Evolutionary conservation across 2,113 vertebrate genomes (phyloP), one percentile per base, ranked within the genome.

Genomic region (Formicarius rufipectus): DNA sequence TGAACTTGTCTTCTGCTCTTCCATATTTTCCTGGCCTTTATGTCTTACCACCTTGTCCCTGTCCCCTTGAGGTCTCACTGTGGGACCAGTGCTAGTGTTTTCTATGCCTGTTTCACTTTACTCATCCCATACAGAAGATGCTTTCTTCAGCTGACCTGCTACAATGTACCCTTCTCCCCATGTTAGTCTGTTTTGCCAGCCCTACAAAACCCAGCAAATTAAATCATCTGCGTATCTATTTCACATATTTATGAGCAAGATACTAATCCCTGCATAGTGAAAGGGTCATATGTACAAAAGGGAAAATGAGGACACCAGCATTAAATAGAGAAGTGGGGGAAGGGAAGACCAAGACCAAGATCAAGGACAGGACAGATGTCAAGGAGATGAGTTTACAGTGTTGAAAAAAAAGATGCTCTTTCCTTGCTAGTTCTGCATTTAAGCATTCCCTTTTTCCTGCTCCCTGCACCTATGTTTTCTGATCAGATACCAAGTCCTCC

Each of bases 231-330:
- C 4, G 0, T 90, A 95, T 94, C 95, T 84, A 24, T 96, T 95
- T 96, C 96, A 94, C 66, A 22, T 95, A 86, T 93, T 94, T 94
- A 62, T 75, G 73, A 74, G 72, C 7, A 56, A 87, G 86, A 74
- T 75, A 60, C 92, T 95, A 92, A 96, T 96, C 95, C 72, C 50
- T 73, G 59, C 85, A 92, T 92, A 96, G 88, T 87, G 80, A 84
- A 84, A 92, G 69, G 60, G 69, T 93, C 80, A 56, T 56, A 68
- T 44, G 49, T 88, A 80, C 82, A 68, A 72, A 74, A 94, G 76
- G 90, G 73, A 64, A 96, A 93, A 72, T 14, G 35, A 92, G 96
- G 86, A 82, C 88, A 92, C 31, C 30, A 53, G 80, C 66, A 60
- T 76, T 80, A 84, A 85, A 93, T 31, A 55, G 42, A 89, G 60